Evolutionary conservation across 2,888 invertebrate genomes (phyloP).

Genomic region (Erannis defoliaria): DNA sequence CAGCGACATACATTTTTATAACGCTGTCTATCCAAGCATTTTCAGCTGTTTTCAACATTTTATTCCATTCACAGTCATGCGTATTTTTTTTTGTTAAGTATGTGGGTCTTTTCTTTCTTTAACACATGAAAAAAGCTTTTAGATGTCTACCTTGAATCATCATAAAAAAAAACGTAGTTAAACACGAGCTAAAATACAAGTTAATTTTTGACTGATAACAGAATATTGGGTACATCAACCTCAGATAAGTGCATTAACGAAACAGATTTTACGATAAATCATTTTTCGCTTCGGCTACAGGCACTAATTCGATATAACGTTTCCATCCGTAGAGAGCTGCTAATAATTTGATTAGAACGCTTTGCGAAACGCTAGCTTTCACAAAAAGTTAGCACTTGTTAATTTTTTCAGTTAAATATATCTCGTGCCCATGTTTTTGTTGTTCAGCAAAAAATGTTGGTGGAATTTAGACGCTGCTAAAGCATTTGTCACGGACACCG

Average conservation of each 20-base stretch:
- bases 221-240: conserved; percentile 11
- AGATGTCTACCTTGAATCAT: not conserved
- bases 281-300: conserved; percentile 15
- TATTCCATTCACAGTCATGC: no score
- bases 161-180: not conserved
- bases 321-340: conserved; percentile 24
- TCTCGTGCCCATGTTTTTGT: conserved; percentile 47
- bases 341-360: conserved; percentile 50
- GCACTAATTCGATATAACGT: conserved; percentile 28
- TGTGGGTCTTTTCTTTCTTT: no score
- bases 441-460: conserved; percentile 33
- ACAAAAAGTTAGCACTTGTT: conserved; percentile 42
- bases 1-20: no score
- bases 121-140: not conserved
- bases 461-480: conserved; percentile 56
- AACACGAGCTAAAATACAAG: not conserved
- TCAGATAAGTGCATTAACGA: conserved; percentile 24
- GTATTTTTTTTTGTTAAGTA: no score
- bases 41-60: no score
- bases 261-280: conserved; percentile 23
- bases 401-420: conserved; percentile 39
- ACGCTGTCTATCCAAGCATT: no score
- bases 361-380: conserved; percentile 43
- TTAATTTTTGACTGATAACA: not conserved
- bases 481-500: conserved; percentile 64